A percentile compares a stretch with the other conserved stretches of the same genome.
phyloP scores from a whole-genome alignment of 2,888 invertebrate species.

The Tenthredo livida region DNA sequence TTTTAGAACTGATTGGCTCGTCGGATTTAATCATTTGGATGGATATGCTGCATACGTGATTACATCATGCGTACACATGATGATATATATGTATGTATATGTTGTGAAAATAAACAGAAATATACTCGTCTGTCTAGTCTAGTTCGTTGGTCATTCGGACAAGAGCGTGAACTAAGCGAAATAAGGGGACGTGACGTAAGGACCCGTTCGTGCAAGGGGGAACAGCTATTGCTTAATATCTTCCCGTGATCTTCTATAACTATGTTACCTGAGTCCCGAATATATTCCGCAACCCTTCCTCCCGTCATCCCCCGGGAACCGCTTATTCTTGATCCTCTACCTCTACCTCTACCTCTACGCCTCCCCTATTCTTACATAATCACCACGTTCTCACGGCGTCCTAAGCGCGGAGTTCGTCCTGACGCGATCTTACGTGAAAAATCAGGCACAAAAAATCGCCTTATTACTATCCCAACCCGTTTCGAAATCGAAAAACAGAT shows the following conservation, averaged over 20 bases:
- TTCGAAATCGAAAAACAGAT: conserved; percentile 24
- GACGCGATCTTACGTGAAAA: conserved; percentile 51
- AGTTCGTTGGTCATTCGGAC: conserved; percentile 4
- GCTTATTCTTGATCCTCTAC: conserved; percentile 39
- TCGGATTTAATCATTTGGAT: not conserved
- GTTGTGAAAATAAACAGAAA: not conserved
- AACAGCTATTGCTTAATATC: conserved; percentile 48
- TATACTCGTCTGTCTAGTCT: conserved; percentile 23
- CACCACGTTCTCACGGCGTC: conserved; percentile 49
- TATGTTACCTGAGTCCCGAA: conserved; percentile 50
- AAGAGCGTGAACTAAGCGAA: not conserved
- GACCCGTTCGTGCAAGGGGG: conserved; percentile 34
- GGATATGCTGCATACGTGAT: not conserved
- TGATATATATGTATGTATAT: not conserved
- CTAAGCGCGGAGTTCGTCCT: conserved; percentile 32
- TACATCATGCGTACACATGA: not conserved
- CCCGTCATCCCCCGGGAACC: conserved; percentile 47
- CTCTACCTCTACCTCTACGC: too few relatives aligned
- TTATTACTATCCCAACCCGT: conserved; percentile 47
- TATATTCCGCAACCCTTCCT: conserved; percentile 52
- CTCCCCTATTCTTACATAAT: conserved; percentile 48
- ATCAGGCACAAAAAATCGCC: conserved; percentile 50
- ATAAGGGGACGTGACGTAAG: conserved; percentile 47
- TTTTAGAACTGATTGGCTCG: not conserved
- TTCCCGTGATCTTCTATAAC: conserved; percentile 45